Base-by-base conservation (phyloP, 2,797 vertebrate species). In the Rhodeus uyekii region DNA sequence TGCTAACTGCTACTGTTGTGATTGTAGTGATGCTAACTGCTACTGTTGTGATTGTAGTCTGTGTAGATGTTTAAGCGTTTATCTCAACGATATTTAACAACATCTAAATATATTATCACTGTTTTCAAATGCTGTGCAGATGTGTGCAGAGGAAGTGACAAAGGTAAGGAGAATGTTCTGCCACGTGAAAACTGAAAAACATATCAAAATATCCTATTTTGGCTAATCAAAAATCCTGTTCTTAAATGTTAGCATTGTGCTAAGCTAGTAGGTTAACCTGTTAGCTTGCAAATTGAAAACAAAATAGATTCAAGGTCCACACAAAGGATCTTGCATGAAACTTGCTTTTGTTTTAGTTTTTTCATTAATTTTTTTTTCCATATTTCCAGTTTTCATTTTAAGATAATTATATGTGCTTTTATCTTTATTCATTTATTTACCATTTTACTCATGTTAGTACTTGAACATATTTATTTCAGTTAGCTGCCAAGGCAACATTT, bases 141-240 rank as follows among this genome's bases (percentile, higher is more conserved):
- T 97, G 94, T 98, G 96, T 96, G 94, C 95, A 88, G 94, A 97
- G 94, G 97, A 98, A 94, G 94, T 98, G 93, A 96, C 95, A 6
- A 96, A 96, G 97, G 97, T 99, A 95, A 97, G 97, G 95, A 96
- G 93, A 95, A 92, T 89, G 90, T 92, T 94, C 93, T 87, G 86
- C 12, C 0, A n/a, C n/a, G n/a, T n/a, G n/a, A n/a, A n/a, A n/a
- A n/a, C n/a, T 67, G 6, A 67, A 67, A 38, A 36, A 64, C 61
- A 22, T 9, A 36, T 19, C 61, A 64, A 39, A 14, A 67, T 24
- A 16, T 67, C 22, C 6, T 42, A 13, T 68, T 64, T 8, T 64
- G 22, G 14, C 22, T 18, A 9, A 44, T 68, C 14, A 16, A 68
- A 27, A 42, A 1, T 42, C 7, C 36, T 14, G 14, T 24, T 67